A percentile compares a stretch with the other conserved stretches of the same genome.
These are phyloP conservation scores for Myotis daubentonii DNA, from an alignment of 2,797 vertebrate species.

Conservation along the genomic window DNA sequence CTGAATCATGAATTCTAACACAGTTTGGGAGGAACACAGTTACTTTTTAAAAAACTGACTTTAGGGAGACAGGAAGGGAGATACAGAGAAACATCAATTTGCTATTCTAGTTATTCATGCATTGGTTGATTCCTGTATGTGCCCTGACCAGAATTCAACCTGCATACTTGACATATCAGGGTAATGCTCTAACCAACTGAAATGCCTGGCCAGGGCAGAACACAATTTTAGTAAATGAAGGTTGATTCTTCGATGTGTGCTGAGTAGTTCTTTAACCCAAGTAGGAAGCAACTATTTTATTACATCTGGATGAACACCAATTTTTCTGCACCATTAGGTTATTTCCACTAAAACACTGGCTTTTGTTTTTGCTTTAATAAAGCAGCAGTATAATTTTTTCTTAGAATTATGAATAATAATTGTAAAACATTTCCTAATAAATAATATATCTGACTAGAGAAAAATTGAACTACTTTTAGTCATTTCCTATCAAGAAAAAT, in stretches of 20 bases:
- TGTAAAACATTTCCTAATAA: neutral
- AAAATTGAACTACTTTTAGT: neutral
- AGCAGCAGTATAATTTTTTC: constrained; percentile 18
- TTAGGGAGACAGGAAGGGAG: neutral
- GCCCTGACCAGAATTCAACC: neutral
- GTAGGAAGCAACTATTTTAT: constrained; percentile 47
- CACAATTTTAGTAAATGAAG: constrained; percentile 50
- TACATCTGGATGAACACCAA: neutral
- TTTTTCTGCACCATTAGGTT: constrained; percentile 58
- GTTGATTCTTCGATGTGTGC: neutral
- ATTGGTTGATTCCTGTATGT: neutral
- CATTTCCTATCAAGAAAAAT: neutral
- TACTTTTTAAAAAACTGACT: neutral
- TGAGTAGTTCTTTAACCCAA: constrained; percentile 57
- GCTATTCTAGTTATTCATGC: neutral
- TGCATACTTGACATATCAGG: neutral
- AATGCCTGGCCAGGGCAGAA: neutral
- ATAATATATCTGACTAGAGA: neutral
- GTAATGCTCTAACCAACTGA: neutral
- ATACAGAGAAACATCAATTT: neutral
- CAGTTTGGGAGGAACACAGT: constrained; percentile 37
- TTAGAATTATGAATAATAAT: neutral
- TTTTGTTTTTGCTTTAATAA: neutral
- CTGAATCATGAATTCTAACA: constrained; percentile 73
- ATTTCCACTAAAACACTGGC: neutral